Conservation (phyloP, 2,888 invertebrate genomes). For the Sabellastarte sp. region DNA sequence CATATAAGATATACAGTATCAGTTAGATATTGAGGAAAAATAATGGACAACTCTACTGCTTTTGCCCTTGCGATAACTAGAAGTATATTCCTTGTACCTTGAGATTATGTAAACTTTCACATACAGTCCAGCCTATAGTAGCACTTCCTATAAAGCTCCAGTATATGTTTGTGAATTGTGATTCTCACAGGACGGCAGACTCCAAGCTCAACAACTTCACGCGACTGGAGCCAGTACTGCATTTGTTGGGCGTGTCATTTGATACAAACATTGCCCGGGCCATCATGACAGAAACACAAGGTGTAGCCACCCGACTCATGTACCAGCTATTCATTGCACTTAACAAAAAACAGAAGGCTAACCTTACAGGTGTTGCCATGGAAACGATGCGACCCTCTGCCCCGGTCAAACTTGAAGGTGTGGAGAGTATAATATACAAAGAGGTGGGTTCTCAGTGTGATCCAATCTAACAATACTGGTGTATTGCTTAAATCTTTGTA, state of each 20-base stretch:
- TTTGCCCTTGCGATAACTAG: too few species aligned
- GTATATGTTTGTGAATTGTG: too few species aligned
- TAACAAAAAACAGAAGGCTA: conserved; percentile 56
- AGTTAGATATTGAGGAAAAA: too few species aligned
- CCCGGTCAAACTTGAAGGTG: conserved; percentile 53
- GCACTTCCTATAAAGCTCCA: too few species aligned
- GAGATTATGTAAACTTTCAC: too few species aligned
- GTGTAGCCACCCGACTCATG: conserved; percentile 54
- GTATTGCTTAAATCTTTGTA: too few species aligned
- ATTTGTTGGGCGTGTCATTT: conserved; percentile 57
- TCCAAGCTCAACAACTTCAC: conserved; percentile 60
- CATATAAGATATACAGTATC: too few species aligned
- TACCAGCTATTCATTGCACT: conserved; percentile 58
- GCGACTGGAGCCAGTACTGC: conserved; percentile 53
- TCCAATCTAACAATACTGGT: too few species aligned
- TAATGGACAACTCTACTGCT: too few species aligned
- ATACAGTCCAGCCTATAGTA: too few species aligned
- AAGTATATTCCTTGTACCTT: too few species aligned
- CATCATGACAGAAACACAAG: conserved; percentile 58
- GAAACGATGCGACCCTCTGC: conserved; percentile 58
- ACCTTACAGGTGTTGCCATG: conserved; percentile 57
- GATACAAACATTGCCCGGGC: conserved; percentile 57
- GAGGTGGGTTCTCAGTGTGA: too few species aligned
- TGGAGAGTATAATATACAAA: conserved; percentile 55
- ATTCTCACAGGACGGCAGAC: conserved; percentile 54